phyloP scores from a whole-genome alignment of 2,113 vertebrate genomes.

The Pantherophis guttatus region DNA sequence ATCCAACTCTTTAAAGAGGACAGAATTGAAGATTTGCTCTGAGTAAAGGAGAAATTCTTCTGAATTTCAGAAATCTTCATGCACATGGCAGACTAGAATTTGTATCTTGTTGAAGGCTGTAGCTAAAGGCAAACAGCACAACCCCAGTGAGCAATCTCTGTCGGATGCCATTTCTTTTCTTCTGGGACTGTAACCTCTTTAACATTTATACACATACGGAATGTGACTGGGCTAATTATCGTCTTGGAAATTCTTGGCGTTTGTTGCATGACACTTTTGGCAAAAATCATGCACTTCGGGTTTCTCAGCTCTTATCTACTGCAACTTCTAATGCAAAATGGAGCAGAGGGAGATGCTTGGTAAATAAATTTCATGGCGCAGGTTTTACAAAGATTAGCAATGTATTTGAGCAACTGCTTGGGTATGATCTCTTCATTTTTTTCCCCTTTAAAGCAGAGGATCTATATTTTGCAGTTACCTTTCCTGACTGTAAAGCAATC shows the following conservation, averaged over 20 bases:
- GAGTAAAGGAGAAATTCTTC: background rate
- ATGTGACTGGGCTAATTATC: conserved; percentile 56
- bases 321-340: conserved; percentile 55
- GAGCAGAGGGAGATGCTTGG: conserved; percentile 38
- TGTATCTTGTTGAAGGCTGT: background rate
- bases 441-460: conserved; percentile 39
- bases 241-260: conserved; percentile 38
- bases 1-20: background rate
- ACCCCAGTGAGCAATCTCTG: conserved; percentile 19
- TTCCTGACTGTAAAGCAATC: conserved; percentile 78
- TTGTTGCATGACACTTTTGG: conserved; percentile 39
- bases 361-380: conserved; percentile 51
- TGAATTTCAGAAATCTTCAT: background rate
- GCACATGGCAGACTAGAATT: background rate
- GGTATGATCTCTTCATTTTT: conserved; percentile 55
- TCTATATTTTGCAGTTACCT: conserved; percentile 75
- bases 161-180: conserved; percentile 51
- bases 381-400: conserved; percentile 55
- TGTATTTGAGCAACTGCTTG: conserved; percentile 50
- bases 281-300: conserved; percentile 4
- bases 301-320: background rate
- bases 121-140: background rate
- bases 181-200: conserved; percentile 55
- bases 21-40: background rate
- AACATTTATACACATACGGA: conserved; percentile 37